Base-by-base conservation (phyloP, 30 jellyfish, hydroid and myxozoan genomes). In the Clytia hemisphaerica region DNA sequence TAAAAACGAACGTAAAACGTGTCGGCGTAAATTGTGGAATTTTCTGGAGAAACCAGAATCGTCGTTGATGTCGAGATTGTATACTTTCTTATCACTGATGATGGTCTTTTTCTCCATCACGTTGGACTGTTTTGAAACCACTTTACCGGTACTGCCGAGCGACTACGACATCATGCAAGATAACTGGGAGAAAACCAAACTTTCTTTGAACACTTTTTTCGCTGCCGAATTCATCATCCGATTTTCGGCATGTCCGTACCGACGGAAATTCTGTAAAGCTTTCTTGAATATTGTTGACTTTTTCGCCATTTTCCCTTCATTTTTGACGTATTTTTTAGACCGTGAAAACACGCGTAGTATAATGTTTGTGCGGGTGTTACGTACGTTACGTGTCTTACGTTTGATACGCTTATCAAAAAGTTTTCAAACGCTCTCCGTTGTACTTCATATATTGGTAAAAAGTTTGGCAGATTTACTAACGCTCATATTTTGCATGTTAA, bases 41-140 rank as follows among this genome's bases (percentile, higher is more conserved):
- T 75, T 89, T 53, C 79, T 89, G 24, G 94, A 89, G 25, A n/a
- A 62, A 26, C 98, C 95, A 29, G 61, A 44, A 14, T 89, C 98
- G 22, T 89, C 98, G 9, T 34, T 42, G 12, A 71, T 57, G 3
- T 94, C 98, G n/a, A 67, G 75, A 14, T 21, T 61, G 10, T 89
- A 82, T 50, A 88, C 94, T 3, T 32, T 80, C 0, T 26, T 81
- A 21, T 61, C 94, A 2, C 48, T 89, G 78, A 45, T 64, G 18
- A 60, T 83, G 75, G 61, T 82, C 9, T 60, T 78, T 4, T 77
- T 72, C n/a, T 76, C 94, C 1, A 90, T 89, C 5, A n/a, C 67
- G 19, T 18, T 75, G 78, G 79, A 85, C 9, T 89, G 98, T 38
- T 42, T 89, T 27, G 67, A 85, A 38, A 80, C 98, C n/a, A 2